Evolutionary conservation across 1,140 invertebrate species (phyloP), one percentile per base, ranked within the genome.

Genomic region (Dendroctonus ponderosae): DNA sequence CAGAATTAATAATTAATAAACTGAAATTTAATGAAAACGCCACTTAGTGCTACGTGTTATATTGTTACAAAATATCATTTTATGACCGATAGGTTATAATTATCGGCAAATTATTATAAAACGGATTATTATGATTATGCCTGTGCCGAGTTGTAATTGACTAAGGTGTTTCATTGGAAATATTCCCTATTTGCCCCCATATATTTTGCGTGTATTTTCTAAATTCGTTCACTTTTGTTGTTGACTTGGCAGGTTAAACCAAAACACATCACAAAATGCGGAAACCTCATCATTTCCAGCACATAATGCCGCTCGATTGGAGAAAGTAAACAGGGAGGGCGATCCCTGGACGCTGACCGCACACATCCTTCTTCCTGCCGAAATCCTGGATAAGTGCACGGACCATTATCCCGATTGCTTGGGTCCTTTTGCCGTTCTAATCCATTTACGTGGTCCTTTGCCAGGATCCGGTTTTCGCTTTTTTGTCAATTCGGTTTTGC

Each of bases 361-460:
- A 49, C 62, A 50, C 43, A 38, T 48, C 52, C 44, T 39, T 57
- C 39, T 52, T 60, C 53, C 65, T 54, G 58, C 57, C 48, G 65
- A 67, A 67, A 67, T 67, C 65, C 65, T 37, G 50, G 65, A 67
- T 67, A 67, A 67, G 65, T 67, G 65, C 65, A 67, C 57, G 65
- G 65, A 37, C 65, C 65, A 67, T 67, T 67, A 67, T 67, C 57
- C 65, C 65, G 65, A 67, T 67, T 67, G 65, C 65, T 61, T 39
- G 26, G 57, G 65, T 15, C 46, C 65, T 51, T 67, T 67, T 60
- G 44, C 43, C 12, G 52, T 39, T 48, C 65, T 60, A 67, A 67
- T 67, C 65, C 65, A 67, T 67, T 67, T 67, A 67, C 43, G 26
- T 44, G 46, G 38, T 44, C 49, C 48, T 42, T 37, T n/a, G 60